Conservation (phyloP, 2,113 vertebrate species). For the Melozone crissalis region DNA sequence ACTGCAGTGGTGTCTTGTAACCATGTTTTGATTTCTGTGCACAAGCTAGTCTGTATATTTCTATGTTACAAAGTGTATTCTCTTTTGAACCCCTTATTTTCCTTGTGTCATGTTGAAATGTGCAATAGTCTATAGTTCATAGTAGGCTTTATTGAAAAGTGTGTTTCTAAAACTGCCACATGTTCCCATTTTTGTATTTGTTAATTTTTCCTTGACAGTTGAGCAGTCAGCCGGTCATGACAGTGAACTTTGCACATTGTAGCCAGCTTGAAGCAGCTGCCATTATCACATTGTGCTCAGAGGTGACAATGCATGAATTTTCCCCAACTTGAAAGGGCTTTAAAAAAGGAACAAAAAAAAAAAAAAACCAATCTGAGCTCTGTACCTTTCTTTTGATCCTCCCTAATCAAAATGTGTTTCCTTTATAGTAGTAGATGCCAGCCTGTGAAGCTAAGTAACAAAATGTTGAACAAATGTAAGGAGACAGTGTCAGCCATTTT, state of each 20-base stretch:
- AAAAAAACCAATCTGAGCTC: not conserved
- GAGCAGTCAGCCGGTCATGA: slow-evolving; percentile 31
- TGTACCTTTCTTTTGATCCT: slow-evolving; percentile 61
- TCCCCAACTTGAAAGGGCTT: slow-evolving; percentile 68
- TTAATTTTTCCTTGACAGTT: slow-evolving; percentile 62
- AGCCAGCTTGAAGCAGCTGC: slow-evolving; percentile 67
- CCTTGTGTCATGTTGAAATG: slow-evolving; percentile 89
- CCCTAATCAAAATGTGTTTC: slow-evolving; percentile 65
- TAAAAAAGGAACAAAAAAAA: slow-evolving; percentile 49
- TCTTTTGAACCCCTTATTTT: slow-evolving; percentile 74
- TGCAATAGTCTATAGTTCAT: slow-evolving; percentile 98
- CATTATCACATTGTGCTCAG: slow-evolving; percentile 63
- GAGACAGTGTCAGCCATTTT: slow-evolving; percentile 54
- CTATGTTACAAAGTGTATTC: slow-evolving; percentile 73
- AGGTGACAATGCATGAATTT: slow-evolving; percentile 57
- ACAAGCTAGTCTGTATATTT: slow-evolving; percentile 84
- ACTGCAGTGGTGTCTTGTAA: slow-evolving; percentile 79
- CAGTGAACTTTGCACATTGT: slow-evolving; percentile 66
- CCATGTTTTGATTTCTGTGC: slow-evolving; percentile 85
- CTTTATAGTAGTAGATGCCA: slow-evolving; percentile 56
- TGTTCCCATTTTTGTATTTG: slow-evolving; percentile 62
- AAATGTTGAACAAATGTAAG: slow-evolving; percentile 66
- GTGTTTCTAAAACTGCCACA: slow-evolving; percentile 70
- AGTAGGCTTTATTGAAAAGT: slow-evolving; percentile 81
- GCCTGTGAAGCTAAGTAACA: slow-evolving; percentile 58